These are phyloP conservation scores for Phortica okadai DNA, from an alignment of 2,888 invertebrate species.

Conservation along the genomic window DNA sequence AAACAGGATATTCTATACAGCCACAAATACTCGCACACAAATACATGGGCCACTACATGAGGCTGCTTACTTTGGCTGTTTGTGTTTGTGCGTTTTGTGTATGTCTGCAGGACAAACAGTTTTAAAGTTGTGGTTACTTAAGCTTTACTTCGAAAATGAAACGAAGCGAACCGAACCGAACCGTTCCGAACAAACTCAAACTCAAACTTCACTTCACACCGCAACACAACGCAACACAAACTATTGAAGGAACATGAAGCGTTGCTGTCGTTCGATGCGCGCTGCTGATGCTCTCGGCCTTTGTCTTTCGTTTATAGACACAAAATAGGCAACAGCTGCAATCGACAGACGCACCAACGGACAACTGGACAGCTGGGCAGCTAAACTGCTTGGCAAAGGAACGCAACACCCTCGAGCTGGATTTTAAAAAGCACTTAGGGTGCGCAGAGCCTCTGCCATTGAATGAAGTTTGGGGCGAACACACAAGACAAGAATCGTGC, in stretches of 20 bases:
- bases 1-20: constrained; percentile 25
- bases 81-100: background rate
- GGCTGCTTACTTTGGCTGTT: constrained; percentile 2
- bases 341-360: constrained; percentile 62
- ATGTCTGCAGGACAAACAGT: constrained; percentile 55
- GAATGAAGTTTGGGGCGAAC: background rate
- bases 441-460: constrained; percentile 21
- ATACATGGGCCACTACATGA: background rate
- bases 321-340: constrained; percentile 55
- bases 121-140: constrained; percentile 67
- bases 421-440: constrained; percentile 68
- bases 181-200: background rate
- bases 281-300: background rate
- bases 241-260: background rate
- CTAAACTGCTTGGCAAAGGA: background rate
- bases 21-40: constrained; percentile 11
- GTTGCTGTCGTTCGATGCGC: too few species aligned
- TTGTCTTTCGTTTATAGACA: constrained; percentile 40
- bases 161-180: constrained; percentile 7
- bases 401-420: constrained; percentile 49
- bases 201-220: background rate
- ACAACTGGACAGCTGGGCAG: background rate
- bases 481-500: background rate
- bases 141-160: constrained; percentile 42
- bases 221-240: background rate